Percentiles rank a stretch among this genome's conserved stretches.
phyloP scores from a whole-genome alignment of 1,140 invertebrate species.

The Drosophila lacertosa region DNA sequence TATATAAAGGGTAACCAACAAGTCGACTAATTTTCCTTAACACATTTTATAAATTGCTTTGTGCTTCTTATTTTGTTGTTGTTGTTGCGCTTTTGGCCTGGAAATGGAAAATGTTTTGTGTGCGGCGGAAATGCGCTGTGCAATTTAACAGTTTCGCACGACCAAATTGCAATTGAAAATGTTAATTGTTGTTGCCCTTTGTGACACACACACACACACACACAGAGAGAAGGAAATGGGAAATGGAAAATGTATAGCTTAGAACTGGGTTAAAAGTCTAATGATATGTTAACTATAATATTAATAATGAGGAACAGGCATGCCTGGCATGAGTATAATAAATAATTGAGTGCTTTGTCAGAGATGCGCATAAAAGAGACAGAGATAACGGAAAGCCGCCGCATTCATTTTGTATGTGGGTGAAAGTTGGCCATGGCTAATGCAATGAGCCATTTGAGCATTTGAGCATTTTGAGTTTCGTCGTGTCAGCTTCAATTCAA shows the following conservation, averaged over 20 bases:
- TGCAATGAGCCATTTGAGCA: slow-evolving; percentile 27
- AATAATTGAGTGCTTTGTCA: slow-evolving; percentile 24
- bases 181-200: slow-evolving; percentile 35
- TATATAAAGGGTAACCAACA: too few relatives aligned
- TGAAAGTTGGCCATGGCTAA: slow-evolving; percentile 44
- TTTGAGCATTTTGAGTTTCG: slow-evolving; percentile 18
- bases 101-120: slow-evolving; percentile 35
- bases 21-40: neutral
- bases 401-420: slow-evolving; percentile 16
- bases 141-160: slow-evolving; percentile 30
- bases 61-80: too few relatives aligned
- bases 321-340: neutral
- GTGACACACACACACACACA: slow-evolving; percentile 12
- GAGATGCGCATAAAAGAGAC: slow-evolving; percentile 12
- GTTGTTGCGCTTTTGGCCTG: slow-evolving; percentile 34
- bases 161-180: slow-evolving; percentile 46
- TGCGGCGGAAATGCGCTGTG: slow-evolving; percentile 35
- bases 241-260: slow-evolving; percentile 15
- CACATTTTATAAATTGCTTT: neutral
- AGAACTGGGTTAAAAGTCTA: slow-evolving; percentile 35
- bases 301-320: slow-evolving; percentile 2
- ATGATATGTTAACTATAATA: slow-evolving; percentile 9
- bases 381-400: too few relatives aligned
- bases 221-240: slow-evolving; percentile 27
- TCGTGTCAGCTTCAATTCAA: slow-evolving; percentile 7